Percentiles rank a stretch among this genome's conserved stretches.
These are phyloP conservation scores for Syrrhaptes paradoxus DNA, from an alignment of 2,113 vertebrate genomes.

Conservation along the genomic window DNA sequence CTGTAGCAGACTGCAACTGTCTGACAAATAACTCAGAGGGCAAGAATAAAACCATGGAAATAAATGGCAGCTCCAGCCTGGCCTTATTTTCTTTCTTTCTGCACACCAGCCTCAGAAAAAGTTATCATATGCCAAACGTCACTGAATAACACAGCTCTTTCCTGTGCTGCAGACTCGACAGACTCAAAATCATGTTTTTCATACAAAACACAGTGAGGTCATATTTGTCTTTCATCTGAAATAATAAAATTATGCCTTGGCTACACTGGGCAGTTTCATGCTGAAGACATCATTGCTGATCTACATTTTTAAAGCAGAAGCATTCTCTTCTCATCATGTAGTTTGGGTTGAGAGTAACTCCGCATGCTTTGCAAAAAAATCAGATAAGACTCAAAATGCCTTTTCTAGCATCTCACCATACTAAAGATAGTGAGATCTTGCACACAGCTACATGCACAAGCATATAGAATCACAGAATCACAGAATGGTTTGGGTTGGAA, in stretches of 20 bases:
- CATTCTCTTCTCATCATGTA: neutral
- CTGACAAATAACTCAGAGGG: constrained; percentile 4
- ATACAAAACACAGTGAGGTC: constrained; percentile 54
- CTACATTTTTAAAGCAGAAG: neutral
- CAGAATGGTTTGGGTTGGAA: too few species aligned
- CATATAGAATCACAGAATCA: too few species aligned
- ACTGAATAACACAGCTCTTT: neutral
- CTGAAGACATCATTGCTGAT: constrained; percentile 24
- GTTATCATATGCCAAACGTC: constrained; percentile 14
- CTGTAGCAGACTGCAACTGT: neutral
- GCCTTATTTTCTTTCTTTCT: neutral
- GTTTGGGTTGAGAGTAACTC: neutral
- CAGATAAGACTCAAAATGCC: constrained; percentile 11
- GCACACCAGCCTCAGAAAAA: neutral
- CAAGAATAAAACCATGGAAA: neutral
- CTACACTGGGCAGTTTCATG: neutral
- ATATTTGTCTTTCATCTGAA: constrained; percentile 56
- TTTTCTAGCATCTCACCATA: neutral
- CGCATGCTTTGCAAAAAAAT: neutral
- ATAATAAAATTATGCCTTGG: constrained; percentile 55
- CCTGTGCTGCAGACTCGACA: too few species aligned
- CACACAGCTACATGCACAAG: neutral
- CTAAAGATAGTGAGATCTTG: neutral
- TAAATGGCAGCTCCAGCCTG: neutral
- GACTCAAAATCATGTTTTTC: constrained; percentile 45